phyloP scores from a whole-genome alignment of 2,113 vertebrate species.

The Zootoca vivipara region DNA sequence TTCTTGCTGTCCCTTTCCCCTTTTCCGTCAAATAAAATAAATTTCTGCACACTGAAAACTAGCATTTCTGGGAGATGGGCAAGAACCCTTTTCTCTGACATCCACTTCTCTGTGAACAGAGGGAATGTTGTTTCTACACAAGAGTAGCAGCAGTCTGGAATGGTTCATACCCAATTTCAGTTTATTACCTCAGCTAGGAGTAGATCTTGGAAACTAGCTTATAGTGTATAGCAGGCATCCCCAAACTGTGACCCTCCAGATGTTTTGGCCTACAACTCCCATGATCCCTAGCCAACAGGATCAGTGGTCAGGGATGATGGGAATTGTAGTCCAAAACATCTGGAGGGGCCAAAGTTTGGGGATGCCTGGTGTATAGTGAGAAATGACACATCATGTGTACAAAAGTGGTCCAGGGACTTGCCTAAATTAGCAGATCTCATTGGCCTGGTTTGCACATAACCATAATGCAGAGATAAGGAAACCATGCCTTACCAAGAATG shows the following conservation, averaged over 20 bases:
- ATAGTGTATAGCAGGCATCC: too few relatives aligned
- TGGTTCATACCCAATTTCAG: not conserved
- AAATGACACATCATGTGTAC: not conserved
- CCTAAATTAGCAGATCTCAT: not conserved
- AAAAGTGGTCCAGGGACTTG: not conserved
- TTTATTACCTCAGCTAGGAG: not conserved
- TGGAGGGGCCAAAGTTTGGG: too few relatives aligned
- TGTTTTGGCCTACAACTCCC: too few relatives aligned
- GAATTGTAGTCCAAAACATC: too few relatives aligned
- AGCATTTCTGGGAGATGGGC: not conserved
- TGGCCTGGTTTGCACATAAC: too few relatives aligned
- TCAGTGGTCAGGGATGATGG: too few relatives aligned
- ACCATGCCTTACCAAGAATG: too few relatives aligned
- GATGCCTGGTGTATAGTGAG: not conserved
- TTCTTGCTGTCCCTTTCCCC: not conserved
- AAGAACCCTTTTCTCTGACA: not conserved
- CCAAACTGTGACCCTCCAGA: too few relatives aligned
- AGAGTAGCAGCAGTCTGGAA: not conserved
- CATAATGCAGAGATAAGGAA: too few relatives aligned
- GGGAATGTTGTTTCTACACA: too few relatives aligned
- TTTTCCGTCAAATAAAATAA: not conserved
- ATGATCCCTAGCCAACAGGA: too few relatives aligned
- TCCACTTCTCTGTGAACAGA: not conserved
- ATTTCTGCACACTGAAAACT: not conserved
- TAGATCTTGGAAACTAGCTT: not conserved